Evolutionary conservation across 2,113 vertebrate species (phyloP), one percentile per base, ranked within the genome.

Genomic region (Pachycephala philippinensis): DNA sequence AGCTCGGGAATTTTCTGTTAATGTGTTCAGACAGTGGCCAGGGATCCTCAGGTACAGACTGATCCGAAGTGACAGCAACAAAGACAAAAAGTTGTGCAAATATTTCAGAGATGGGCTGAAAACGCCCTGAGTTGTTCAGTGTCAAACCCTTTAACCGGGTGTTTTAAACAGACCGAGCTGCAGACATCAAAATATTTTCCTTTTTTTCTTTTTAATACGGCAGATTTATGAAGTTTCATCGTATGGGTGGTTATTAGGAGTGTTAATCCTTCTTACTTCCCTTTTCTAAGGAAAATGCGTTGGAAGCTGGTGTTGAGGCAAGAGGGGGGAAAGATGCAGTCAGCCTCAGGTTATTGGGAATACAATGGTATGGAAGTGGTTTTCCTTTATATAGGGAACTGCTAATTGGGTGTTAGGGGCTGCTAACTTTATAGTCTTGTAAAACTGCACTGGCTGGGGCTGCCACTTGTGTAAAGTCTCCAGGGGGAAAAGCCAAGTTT

Each of bases 381-480:
- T 76, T 96, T 79, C 72, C 87, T 97, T 97, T 97, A 95, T 96
- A 70, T 74, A 76, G 86, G 87, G 77, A 96, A 40, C 95, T 86
- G 95, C 90, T 98, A 97, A 97, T 97, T 97, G 96, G 87, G 92
- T 87, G 92, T 93, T 94, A 97, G 94, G 89, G 90, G 89, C 95
- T 97, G 96, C 87, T 94, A 97, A 97, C 93, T 97, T 98, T 97
- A 97, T 97, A 92, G 94, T 93, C 94, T 92, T 96, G 94, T 97
- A 97, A 98, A 98, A 89, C 64, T 23, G 64, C 78, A 45, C 7
- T 14, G 77, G 19, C 77, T 68, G 85, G 82, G 75, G 93, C 96
- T 95, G 86, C 60, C 79, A 77, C 84, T 89, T 91, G 69, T 23
- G 45, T 22, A 42, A 76, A 85, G 84, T 45, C 90, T 72, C 75